Percentiles rank a stretch among this genome's conserved stretches.
phyloP scores from a whole-genome alignment of 2,797 vertebrate species.

The Numenius phaeopus region DNA sequence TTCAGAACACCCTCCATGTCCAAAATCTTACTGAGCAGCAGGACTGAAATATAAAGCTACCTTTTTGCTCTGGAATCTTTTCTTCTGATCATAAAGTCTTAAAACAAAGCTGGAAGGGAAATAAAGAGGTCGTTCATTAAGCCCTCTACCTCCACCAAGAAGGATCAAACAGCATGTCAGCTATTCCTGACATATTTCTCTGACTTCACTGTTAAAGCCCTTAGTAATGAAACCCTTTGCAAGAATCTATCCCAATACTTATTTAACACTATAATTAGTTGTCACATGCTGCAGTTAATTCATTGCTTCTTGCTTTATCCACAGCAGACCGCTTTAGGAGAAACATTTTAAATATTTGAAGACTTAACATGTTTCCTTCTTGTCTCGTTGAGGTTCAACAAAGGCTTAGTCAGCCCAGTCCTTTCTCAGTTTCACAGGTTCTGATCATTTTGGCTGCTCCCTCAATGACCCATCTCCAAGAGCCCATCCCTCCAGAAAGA shows the following conservation, averaged over 20 bases:
- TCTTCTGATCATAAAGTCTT: not conserved
- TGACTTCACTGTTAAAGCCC: not conserved
- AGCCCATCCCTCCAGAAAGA: not conserved
- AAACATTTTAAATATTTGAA: not conserved
- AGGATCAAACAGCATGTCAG: not conserved
- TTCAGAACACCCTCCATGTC: not conserved
- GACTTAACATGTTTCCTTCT: not conserved
- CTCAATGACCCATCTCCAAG: fast-evolving
- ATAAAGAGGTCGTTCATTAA: not conserved
- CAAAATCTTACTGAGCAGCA: not conserved
- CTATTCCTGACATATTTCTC: not conserved
- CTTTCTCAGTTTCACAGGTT: not conserved
- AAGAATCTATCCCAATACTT: not conserved
- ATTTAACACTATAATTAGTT: not conserved
- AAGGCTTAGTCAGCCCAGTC: too few species aligned
- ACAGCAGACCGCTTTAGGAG: not conserved
- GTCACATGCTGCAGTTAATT: not conserved
- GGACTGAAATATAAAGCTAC: not conserved
- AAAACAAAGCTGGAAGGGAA: not conserved
- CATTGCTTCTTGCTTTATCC: not conserved
- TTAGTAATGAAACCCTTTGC: not conserved
- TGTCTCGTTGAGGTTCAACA: not conserved
- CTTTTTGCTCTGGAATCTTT: not conserved
- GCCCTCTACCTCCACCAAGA: not conserved
- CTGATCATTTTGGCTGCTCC: not conserved